Base-by-base conservation (phyloP, 2,888 invertebrate species). In the Antitype chi region DNA sequence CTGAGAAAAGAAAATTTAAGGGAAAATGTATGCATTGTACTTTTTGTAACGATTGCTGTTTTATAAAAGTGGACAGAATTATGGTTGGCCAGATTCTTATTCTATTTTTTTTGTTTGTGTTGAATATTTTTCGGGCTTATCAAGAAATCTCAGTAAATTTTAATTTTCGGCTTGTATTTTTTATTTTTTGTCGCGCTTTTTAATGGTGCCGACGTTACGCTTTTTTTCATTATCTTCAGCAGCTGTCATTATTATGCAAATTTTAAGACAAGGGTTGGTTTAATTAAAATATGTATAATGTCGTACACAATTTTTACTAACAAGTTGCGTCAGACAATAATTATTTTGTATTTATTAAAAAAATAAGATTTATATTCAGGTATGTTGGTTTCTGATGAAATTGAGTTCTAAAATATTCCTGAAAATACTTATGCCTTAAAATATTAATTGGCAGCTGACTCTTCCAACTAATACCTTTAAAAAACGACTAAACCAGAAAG, bases 1-100 rank as follows among this genome's bases (percentile, higher is more conserved):
- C 74, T 66, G 28, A 32, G 32, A 66, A 79, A 81, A 70, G 49
- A 69, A 76, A 82, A 85, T 63, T n/a, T 49, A 70, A 74, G 25
- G 38, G 23, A 68, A 76, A 85, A 74, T 70, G 28, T 77, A 64
- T 85, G 76, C 80, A 79, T 87, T 82, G 86, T 83, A 52, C 77
- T 64, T 76, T 75, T 74, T 47, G 15, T 17, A 32, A 55, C 38
- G 32, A 75, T 55, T 17, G 11, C 52, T 25, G 53, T 52, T 59
- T 59, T 70, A 63, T 53, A 72, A 77, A 85, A 82, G 57, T 85
- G 52, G 57, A 7, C 43, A 11, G 15, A 62, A 66, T 69, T 23
- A 69, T 66, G 53, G 43, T 53, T 38, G 49, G 20, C 20, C 17
- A 43, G 69, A 59, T 64, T 32, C 38, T 23, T 57, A 28, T n/a